Evolutionary conservation across 30 jellyfish, hydroid and myxozoan genomes (phyloP), one percentile per base, ranked within the genome.

Genomic region (Pelagia noctiluca): DNA sequence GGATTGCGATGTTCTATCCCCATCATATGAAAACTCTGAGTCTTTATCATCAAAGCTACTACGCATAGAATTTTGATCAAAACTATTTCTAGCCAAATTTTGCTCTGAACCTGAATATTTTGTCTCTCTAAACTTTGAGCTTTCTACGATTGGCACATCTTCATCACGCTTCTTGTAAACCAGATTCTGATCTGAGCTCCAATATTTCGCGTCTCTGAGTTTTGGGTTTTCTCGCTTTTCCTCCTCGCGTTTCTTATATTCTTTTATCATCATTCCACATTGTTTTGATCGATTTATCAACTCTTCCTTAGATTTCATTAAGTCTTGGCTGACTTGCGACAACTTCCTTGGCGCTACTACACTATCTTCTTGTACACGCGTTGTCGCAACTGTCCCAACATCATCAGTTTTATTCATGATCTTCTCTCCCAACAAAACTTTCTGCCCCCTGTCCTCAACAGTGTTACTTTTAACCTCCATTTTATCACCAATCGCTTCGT

Each of bases 291-390:
- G 84, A 49, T 65, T 86, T 24, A 86, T 64, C 33, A 86, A 69
- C 63, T 86, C 96, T 60, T 75, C 96, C 46, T 76, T 86, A 2
- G 96, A 86, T 86, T 83, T 82, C 92, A 82, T 82, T 21, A 82
- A 52, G 63, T 82, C 92, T 32, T 53, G 85, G 0, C 86, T 68
- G 25, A 82, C 76, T 33, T 49, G 62, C 13, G 86, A 52, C 24
- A 82, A 71, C 4, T 68, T 82, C 29, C 92, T 64, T 64, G 74
- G 63, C 69, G 78, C 13, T 2, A 33, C 22, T 12, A 42, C 71
- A 25, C 79, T 80, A 34, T 83, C 62, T 31, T 49, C 71, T 61
- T 82, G 86, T 4, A 52, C n/a, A n/a, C n/a, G n/a, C n/a, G n/a
- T n/a, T n/a, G n/a, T n/a, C n/a, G n/a, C n/a, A n/a, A n/a, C n/a